Evolutionary conservation across 2,113 vertebrate genomes (phyloP).

Genomic region (Castor canadensis): DNA sequence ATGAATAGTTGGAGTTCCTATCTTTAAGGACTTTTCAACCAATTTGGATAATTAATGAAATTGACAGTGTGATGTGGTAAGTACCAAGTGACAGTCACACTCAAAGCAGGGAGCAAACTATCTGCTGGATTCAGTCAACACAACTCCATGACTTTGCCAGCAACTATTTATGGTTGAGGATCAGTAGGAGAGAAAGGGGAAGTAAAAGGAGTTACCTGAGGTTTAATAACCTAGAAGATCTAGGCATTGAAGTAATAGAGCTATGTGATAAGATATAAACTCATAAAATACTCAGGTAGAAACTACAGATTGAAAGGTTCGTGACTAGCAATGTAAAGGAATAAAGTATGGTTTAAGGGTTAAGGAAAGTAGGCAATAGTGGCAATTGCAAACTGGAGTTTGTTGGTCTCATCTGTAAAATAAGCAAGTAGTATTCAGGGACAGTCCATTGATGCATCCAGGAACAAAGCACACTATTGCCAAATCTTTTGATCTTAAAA

Average conservation of each 20-base stretch:
- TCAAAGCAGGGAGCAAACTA: background rate
- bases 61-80: background rate
- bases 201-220: background rate
- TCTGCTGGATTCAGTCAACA: background rate
- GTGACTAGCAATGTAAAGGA: background rate
- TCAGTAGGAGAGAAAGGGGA: background rate
- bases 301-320: background rate
- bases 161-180: background rate
- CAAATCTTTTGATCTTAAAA: background rate
- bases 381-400: background rate
- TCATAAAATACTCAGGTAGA: background rate
- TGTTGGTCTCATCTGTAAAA: background rate
- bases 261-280: background rate
- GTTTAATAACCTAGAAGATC: background rate
- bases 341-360: background rate
- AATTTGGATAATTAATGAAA: constrained; percentile 13
- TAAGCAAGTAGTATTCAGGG: background rate
- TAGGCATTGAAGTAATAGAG: background rate
- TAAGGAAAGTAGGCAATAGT: background rate
- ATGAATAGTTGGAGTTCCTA: background rate
- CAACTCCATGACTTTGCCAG: background rate
- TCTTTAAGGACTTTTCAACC: background rate
- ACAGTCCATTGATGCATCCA: background rate
- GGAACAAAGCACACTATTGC: background rate
- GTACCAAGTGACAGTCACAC: background rate